phyloP scores from a whole-genome alignment of 2,797 vertebrate species.

The Coracias cyanogaster region DNA sequence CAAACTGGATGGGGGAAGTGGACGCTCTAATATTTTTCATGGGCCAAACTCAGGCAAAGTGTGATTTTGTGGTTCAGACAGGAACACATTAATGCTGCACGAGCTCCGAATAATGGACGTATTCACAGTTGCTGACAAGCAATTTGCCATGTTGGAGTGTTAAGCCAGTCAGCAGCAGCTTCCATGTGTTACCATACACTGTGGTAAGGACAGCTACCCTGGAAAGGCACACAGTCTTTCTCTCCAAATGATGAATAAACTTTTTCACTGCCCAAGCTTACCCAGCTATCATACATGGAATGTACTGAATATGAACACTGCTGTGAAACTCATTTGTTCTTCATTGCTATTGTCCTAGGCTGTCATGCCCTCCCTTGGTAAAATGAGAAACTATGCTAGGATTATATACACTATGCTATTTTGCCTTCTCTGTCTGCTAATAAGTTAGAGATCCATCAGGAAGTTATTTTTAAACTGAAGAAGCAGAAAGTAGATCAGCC shows the following conservation, averaged over 20 bases:
- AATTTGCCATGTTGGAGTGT: neutral
- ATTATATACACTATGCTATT: neutral
- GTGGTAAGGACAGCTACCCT: neutral
- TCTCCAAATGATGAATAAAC: neutral
- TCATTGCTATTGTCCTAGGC: neutral
- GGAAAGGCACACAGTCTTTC: neutral
- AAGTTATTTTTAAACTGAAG: neutral
- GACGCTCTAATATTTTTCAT: neutral
- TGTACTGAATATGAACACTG: neutral
- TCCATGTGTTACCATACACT: neutral
- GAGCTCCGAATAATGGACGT: neutral
- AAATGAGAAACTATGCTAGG: neutral
- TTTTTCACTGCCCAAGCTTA: neutral
- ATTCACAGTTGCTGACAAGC: neutral
- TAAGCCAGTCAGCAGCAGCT: neutral
- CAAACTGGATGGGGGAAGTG: neutral
- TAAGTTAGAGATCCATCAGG: neutral
- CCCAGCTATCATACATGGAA: neutral
- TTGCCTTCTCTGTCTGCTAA: neutral
- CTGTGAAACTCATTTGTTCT: neutral
- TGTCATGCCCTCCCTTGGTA: neutral
- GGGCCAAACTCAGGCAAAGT: neutral
- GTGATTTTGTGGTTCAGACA: neutral
- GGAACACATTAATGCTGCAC: neutral
- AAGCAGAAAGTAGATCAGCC: neutral